Evolutionary conservation across 92 coral and sea anemone species (phyloP), one percentile per base, ranked within the genome.

Genomic region (Zoanthus sociatus): DNA sequence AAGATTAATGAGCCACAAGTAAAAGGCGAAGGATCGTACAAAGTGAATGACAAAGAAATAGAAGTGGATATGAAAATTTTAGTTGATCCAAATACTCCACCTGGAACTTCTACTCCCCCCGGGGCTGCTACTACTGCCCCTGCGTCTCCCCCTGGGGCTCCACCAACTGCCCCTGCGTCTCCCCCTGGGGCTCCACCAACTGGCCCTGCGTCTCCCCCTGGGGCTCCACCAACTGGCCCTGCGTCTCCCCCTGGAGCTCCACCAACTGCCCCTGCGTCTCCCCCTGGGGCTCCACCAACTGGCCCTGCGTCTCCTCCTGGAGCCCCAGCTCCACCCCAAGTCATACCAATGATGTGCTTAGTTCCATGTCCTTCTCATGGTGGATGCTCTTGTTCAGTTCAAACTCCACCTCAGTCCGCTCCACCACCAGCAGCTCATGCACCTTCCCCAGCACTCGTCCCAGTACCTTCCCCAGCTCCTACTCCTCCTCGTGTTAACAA

Each of bases 331-430:
- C 58, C 53, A 15, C 69, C 1, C 3, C 70, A 44, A 6, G 21
- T 83, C 77, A 45, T 84, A 84, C 85, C 85, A 67, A 33, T 81
- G 60, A 81, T 81, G 85, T 81, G 85, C 12, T 82, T 88, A 20
- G n/a, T 83, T 30, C 71, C 90, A 18, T 10, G 85, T 3, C 74
- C 85, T 45, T 45, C 85, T 21, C 75, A 46, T 66, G 61, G 85
- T 12, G 15, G 17, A 7, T 81, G 85, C 45, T 32, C 74, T 9
- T 81, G 85, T 12, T 18, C 47, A 17, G 75, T 11, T 17, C 63
- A 83, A 81, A 17, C 73, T 30, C 73, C 85, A 8, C 73, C 45
- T 15, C 84, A 51, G 46, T 21, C 74, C 26, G 56, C 73, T 45
- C 6, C 69, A 4, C 79, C 79, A 50, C 9, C 5, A 56, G 70